These are phyloP conservation scores for Cranoglanis bouderius DNA, from an alignment of 2,113 vertebrate genomes.

Conservation along the genomic window DNA sequence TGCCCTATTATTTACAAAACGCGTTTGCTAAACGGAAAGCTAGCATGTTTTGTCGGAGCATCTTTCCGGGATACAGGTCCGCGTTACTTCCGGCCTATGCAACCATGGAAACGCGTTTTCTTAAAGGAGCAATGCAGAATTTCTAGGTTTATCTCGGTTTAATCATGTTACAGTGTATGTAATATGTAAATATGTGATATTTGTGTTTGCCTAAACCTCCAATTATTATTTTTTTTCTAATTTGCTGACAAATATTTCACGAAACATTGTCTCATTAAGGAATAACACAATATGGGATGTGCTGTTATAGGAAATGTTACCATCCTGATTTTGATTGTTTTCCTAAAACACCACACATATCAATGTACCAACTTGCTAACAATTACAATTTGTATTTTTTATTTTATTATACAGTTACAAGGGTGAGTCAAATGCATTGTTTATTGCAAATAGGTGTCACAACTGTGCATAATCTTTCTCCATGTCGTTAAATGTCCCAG, in stretches of 20 bases:
- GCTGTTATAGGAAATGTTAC: too few relatives aligned
- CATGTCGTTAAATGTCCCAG: neutral
- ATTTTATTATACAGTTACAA: neutral
- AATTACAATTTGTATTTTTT: neutral
- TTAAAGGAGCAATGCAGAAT: constrained; percentile 36
- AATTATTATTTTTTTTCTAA: too few relatives aligned
- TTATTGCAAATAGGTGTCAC: neutral
- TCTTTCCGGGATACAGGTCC: neutral
- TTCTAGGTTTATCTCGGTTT: neutral
- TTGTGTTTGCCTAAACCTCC: too few relatives aligned
- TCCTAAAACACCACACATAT: too few relatives aligned
- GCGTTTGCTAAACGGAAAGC: neutral
- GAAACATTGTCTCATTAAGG: too few relatives aligned
- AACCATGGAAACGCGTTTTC: constrained; percentile 34
- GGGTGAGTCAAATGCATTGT: neutral
- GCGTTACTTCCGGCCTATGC: neutral
- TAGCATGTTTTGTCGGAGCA: neutral
- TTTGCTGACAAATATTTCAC: too few relatives aligned
- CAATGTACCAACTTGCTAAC: neutral
- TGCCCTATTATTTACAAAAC: neutral
- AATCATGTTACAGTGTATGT: too few relatives aligned
- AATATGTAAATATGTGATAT: too few relatives aligned
- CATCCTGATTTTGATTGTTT: too few relatives aligned
- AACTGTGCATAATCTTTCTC: neutral
- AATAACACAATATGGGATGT: too few relatives aligned